Conservation (phyloP, 2,797 vertebrate species). For the Microctenopoma steveboyesi region DNA sequence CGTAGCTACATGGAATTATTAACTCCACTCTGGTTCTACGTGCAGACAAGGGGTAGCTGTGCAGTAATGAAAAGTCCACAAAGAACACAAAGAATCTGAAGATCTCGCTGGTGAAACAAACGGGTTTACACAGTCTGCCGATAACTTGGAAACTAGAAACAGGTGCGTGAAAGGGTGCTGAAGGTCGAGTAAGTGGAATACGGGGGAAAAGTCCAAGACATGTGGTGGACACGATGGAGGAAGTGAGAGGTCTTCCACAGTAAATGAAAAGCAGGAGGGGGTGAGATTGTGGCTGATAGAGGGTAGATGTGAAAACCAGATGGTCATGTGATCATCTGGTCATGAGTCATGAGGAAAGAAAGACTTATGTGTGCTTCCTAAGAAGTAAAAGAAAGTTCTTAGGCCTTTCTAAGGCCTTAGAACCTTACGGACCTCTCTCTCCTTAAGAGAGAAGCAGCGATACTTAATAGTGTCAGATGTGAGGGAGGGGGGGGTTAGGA, state of each 20-base stretch:
- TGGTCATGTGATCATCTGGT: too few species aligned
- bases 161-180: not conserved
- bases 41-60: too few species aligned
- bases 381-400: not conserved
- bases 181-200: not conserved
- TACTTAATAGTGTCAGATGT: slow-evolving; percentile 30
- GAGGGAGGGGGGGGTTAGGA: slow-evolving; percentile 24
- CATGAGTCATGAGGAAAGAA: not conserved
- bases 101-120: too few species aligned
- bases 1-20: not conserved
- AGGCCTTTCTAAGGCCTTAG: too few species aligned
- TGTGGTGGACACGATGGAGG: not conserved
- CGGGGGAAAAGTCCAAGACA: not conserved
- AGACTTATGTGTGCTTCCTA: not conserved
- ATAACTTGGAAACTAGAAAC: too few species aligned
- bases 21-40: too few species aligned
- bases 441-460: slow-evolving; percentile 4
- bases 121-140: too few species aligned
- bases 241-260: not conserved
- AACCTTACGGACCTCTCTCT: too few species aligned
- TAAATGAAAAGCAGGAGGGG: not conserved
- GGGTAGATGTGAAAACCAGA: too few species aligned
- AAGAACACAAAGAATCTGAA: too few species aligned
- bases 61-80: not conserved
- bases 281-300: not conserved